Base-by-base conservation (phyloP, 2,113 vertebrate species). In the Menura novaehollandiae region DNA sequence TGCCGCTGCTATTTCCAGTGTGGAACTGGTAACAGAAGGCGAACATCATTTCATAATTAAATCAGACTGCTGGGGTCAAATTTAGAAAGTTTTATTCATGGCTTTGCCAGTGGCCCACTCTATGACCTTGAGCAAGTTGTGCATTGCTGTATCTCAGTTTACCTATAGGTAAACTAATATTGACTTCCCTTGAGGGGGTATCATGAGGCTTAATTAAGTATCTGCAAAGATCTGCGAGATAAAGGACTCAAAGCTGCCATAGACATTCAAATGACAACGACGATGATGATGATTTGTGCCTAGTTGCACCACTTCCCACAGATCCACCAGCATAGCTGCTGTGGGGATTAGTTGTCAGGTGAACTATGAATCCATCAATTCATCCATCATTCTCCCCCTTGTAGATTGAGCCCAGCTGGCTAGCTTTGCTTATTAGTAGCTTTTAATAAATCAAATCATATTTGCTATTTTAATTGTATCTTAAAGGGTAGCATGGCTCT, bases 391-490 rank as follows among this genome's bases (percentile, higher is more conserved):
- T 91, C 60, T 68, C 32, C 37, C 58, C 63, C 55, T 37, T 84
- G 28, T 83, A 82, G 41, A 83, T 37, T 76, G 84, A 96, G 68
- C 91, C 91, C 96, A 96, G 95, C 95, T 90, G 85, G 90, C 94
- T 72, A 58, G 72, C 79, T 82, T 94, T 95, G 76, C 85, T 97
- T 97, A 96, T 97, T 94, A 95, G 95, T 86, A 93, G 91, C 81
- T 95, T 94, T 96, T 93, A 96, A 97, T 97, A 93, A 96, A 97
- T 97, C 94, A 91, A 96, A 95, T 96, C 62, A n/a, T 96, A 95
- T 92, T 88, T 96, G 89, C 79, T 43, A 41, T 88, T 96, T 93
- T 98, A 92, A 97, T 97, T 97, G 95, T 97, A 66, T 95, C 97
- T 98, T 95, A 97, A 97, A 95, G 93, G 77, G 62, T 96, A 97